These are phyloP conservation scores for Scelioninae gen. 2 DNA, from an alignment of 2,888 invertebrate species.

Conservation along the genomic window DNA sequence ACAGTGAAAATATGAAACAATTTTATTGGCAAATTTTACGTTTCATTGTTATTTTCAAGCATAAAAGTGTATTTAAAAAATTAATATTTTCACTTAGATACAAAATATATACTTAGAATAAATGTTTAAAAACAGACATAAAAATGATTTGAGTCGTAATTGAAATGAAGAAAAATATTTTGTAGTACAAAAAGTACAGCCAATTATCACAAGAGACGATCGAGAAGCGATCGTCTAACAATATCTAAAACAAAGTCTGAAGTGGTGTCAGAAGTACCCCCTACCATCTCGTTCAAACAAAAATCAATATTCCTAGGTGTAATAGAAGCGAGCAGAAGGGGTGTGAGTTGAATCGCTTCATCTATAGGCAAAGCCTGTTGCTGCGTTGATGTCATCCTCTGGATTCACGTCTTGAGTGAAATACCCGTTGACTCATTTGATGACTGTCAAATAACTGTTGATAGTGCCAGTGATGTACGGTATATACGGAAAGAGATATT, in stretches of 20 bases:
- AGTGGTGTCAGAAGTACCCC: slow-evolving; percentile 63
- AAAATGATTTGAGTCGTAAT: too few relatives aligned
- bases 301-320: slow-evolving; percentile 73
- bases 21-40: too few relatives aligned
- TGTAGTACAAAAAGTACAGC: not conserved
- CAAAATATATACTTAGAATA: too few relatives aligned
- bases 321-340: slow-evolving; percentile 65
- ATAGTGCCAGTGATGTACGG: slow-evolving; percentile 69
- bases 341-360: slow-evolving; percentile 67
- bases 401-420: slow-evolving; percentile 33
- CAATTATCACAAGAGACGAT: not conserved
- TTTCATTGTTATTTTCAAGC: too few relatives aligned
- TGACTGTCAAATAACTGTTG: slow-evolving; percentile 37
- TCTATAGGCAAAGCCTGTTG: slow-evolving; percentile 74
- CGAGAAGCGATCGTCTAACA: slow-evolving; percentile 45
- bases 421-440: slow-evolving; percentile 35
- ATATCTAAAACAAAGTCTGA: slow-evolving; percentile 66
- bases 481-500: slow-evolving; percentile 68
- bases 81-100: too few relatives aligned
- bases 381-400: slow-evolving; percentile 62
- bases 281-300: slow-evolving; percentile 64
- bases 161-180: too few relatives aligned
- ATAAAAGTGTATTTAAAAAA: too few relatives aligned
- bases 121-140: too few relatives aligned
- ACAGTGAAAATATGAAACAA: too few relatives aligned